Evolutionary conservation across 2,113 vertebrate genomes (phyloP).

Genomic region (Pomatorhinus ruficollis): DNA sequence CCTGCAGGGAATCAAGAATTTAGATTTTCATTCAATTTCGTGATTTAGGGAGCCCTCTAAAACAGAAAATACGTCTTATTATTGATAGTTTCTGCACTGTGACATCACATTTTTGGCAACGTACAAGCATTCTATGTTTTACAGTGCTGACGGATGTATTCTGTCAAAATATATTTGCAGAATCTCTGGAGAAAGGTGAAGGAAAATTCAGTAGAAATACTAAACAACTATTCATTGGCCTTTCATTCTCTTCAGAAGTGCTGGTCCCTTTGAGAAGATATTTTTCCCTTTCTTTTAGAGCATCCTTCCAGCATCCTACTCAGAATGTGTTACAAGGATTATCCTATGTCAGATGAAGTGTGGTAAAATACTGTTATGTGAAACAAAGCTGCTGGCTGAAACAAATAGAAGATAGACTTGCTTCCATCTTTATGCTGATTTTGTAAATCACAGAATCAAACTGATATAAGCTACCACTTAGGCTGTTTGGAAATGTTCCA

Average conservation of each 20-base stretch:
- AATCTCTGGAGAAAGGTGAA: not conserved
- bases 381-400: constrained; percentile 1
- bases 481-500: not conserved
- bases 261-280: not conserved
- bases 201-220: not conserved
- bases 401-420: not conserved
- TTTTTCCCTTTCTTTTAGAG: not conserved
- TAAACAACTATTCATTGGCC: not conserved
- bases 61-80: not conserved
- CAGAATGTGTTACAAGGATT: not conserved
- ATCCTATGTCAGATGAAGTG: not conserved
- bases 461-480: not conserved
- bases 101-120: not conserved
- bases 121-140: not conserved
- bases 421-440: not conserved
- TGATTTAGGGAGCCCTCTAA: not conserved
- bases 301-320: not conserved
- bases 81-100: not conserved
- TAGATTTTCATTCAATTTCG: not conserved
- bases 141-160: not conserved
- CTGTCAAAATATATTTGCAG: not conserved
- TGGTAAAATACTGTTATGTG: not conserved
- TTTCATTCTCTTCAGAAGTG: not conserved
- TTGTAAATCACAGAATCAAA: not conserved
- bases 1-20: not conserved